These are phyloP conservation scores for Vesta saturnalis DNA, from an alignment of 2,888 invertebrate genomes.

Conservation along the genomic window DNA sequence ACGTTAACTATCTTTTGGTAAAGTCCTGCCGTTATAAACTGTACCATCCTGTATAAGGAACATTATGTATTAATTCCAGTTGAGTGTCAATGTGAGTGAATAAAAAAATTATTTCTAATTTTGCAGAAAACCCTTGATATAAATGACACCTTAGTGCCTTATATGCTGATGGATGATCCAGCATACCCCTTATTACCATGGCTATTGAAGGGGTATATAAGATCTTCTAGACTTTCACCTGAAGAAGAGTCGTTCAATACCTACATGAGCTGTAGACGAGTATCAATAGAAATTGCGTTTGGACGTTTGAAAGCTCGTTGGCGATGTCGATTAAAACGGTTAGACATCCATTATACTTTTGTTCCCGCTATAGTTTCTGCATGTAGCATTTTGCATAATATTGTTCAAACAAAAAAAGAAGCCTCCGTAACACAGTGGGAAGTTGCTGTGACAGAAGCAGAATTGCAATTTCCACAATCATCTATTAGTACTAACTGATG, in stretches of 20 bases:
- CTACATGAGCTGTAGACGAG: not conserved
- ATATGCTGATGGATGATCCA: too few species aligned
- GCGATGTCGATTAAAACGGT: not conserved
- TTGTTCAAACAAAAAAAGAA: not conserved
- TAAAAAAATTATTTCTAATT: not conserved
- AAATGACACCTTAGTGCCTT: too few species aligned
- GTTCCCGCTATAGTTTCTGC: not conserved
- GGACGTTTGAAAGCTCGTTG: too few species aligned
- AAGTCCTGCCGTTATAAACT: too few species aligned
- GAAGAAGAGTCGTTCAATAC: too few species aligned
- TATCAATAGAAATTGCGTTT: not conserved
- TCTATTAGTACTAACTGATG: not conserved
- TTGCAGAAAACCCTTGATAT: not conserved
- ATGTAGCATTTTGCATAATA: too few species aligned
- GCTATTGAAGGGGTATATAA: not conserved
- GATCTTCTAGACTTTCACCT: too few species aligned
- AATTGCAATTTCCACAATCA: not conserved
- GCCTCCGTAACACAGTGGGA: not conserved
- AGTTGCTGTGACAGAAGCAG: conserved; percentile 3
- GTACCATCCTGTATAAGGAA: not conserved
- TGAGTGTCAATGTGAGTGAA: not conserved
- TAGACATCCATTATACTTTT: not conserved
- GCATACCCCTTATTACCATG: not conserved
- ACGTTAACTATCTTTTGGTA: too few species aligned
- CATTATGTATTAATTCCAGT: not conserved